Base-by-base conservation (phyloP, 2,113 vertebrate genomes). In the Amphilophus citrinellus region DNA sequence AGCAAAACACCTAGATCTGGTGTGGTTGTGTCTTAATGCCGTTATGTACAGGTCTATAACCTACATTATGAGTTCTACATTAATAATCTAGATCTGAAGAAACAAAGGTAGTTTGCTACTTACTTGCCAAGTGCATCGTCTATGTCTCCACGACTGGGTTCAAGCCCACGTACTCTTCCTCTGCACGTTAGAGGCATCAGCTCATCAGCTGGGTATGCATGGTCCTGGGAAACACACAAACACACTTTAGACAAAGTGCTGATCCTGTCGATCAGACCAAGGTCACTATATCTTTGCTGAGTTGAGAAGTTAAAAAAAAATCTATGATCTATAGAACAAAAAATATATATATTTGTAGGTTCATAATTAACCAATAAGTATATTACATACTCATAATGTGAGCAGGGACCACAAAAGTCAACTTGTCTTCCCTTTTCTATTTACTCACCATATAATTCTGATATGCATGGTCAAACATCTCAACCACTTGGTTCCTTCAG, bases 401-500 rank as follows among this genome's bases (percentile, higher is more conserved):
- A 17, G 42, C 13, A 18, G 5, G 8, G 5, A 42, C 17, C 50
- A 53, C 50, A 53, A 18, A 53, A 7, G 9, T 7, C 20, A 58
- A 20, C 10, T 2, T 56, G 6, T 20, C 10, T 73, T 30, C 30
- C 10, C 24, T 73, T 47, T 73, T 20, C 24, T 56, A 50, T 9
- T 27, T 39, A 91, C 97, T 97, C 95, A 99, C 98, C 98, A 99
- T 99, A 76, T 99, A 99, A 96, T 98, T 99, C 92, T 97, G 97
- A 93, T 98, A 99, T 39, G 98, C 98, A 88, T 99, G 98, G 95
- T 99, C 98, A 95, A 99, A 99, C 98, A 99, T 99, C 96, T 99
- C 98, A 85, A 99, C 94, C 86, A 99, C 98, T 97, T 99, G 98
- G 95, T 96, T 96, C 95, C 98, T 99, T 94, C 47, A 7, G 17